Evolutionary conservation across 2,797 vertebrate species (phyloP).

Genomic region (Peromyscus melanophrys): DNA sequence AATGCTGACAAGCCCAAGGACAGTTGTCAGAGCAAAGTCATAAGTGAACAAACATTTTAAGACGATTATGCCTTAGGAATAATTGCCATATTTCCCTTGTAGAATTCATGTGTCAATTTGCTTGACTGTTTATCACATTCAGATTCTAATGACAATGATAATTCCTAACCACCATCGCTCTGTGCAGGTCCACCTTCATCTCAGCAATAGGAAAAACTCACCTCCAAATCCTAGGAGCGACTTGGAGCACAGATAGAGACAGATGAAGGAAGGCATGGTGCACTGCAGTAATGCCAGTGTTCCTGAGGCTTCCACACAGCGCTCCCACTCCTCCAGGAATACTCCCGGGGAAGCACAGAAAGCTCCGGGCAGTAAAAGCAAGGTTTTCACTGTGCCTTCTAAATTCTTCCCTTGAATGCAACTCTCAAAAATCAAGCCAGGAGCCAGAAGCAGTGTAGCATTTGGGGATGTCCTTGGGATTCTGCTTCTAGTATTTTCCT

Average conservation of each 20-base stretch:
- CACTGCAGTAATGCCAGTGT: slow-evolving; percentile 44
- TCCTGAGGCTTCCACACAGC: not conserved
- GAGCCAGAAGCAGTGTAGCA: not conserved
- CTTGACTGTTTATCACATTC: slow-evolving; percentile 39
- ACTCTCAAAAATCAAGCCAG: not conserved
- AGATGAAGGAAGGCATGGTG: slow-evolving; percentile 82
- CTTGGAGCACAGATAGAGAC: slow-evolving; percentile 82
- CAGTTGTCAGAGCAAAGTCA: slow-evolving; percentile 14
- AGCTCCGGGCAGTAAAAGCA: not conserved
- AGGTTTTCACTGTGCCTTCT: not conserved
- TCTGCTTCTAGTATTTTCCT: not conserved
- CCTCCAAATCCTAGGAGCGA: slow-evolving; percentile 82
- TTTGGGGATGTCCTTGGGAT: slow-evolving; percentile 52
- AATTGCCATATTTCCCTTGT: not conserved
- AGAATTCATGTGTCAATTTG: slow-evolving; percentile 10
- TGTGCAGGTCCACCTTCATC: not conserved
- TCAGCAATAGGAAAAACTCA: slow-evolving; percentile 71
- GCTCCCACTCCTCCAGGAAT: not conserved
- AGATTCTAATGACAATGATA: not conserved
- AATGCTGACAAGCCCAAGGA: slow-evolving; percentile 44
- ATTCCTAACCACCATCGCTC: not conserved
- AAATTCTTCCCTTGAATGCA: not conserved
- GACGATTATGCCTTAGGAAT: slow-evolving; percentile 32
- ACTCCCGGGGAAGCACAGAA: not conserved
- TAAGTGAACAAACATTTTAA: not conserved